Percentiles rank a stretch among this genome's conserved stretches.
These are phyloP conservation scores for Eupithecia subumbrata DNA, from an alignment of 2,888 invertebrate species.

Conservation along the genomic window DNA sequence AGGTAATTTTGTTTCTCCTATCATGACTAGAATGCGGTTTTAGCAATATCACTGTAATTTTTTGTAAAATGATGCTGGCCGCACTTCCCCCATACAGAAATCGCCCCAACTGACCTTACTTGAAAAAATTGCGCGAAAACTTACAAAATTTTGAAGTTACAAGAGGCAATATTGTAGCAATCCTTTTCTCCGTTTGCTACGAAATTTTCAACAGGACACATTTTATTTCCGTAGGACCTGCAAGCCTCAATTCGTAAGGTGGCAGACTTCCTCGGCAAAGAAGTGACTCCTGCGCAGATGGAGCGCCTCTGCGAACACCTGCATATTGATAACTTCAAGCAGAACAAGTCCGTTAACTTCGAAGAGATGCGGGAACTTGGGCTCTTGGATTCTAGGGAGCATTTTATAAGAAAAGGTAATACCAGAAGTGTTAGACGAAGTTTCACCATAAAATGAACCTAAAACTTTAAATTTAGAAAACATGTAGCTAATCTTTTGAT, in stretches of 20 bases:
- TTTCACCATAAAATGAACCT: too few species aligned
- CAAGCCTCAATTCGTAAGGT: slow-evolving; percentile 73
- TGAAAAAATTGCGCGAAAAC: too few species aligned
- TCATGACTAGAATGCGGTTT: too few species aligned
- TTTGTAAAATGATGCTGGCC: too few species aligned
- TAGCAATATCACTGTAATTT: too few species aligned
- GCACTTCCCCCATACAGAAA: too few species aligned
- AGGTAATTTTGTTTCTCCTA: too few species aligned
- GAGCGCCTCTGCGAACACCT: slow-evolving; percentile 86
- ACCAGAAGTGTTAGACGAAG: neutral
- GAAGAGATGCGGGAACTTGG: slow-evolving; percentile 34
- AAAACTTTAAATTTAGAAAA: too few species aligned
- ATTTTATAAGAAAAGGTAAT: slow-evolving; percentile 49
- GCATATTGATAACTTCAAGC: slow-evolving; percentile 88
- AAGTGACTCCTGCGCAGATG: slow-evolving; percentile 44
- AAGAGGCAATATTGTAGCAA: neutral
- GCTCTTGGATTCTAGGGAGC: slow-evolving; percentile 27
- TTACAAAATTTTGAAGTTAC: neutral
- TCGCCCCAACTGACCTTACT: too few species aligned
- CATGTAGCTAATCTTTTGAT: too few species aligned
- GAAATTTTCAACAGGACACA: neutral
- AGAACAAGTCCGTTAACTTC: slow-evolving; percentile 78
- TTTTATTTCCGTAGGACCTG: slow-evolving; percentile 43
- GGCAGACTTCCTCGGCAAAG: slow-evolving; percentile 82
- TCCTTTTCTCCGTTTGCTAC: neutral